Conservation (phyloP, 2,888 invertebrate genomes). For the Diaperis boleti region DNA sequence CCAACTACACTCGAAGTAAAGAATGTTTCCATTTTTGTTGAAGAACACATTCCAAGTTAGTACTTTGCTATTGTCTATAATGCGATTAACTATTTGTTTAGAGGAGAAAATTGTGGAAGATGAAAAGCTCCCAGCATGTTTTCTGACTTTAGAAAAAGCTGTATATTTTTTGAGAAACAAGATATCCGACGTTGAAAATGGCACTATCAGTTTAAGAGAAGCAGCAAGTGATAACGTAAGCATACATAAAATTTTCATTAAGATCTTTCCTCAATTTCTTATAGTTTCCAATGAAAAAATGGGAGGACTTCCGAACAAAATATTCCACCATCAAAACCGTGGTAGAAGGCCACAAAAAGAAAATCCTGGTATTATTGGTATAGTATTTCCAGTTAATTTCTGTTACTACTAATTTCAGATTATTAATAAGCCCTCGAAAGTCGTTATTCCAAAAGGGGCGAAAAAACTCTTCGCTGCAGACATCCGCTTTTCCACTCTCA, state of each 20-base stretch:
- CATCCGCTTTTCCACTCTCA: slow-evolving; percentile 49
- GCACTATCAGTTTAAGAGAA: background rate
- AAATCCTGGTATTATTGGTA: slow-evolving; percentile 27
- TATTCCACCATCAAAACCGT: slow-evolving; percentile 4
- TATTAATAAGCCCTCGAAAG: slow-evolving; percentile 31
- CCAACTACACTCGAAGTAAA: background rate
- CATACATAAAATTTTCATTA: background rate
- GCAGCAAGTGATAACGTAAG: background rate
- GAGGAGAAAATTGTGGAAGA: slow-evolving; percentile 41
- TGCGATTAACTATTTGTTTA: slow-evolving; percentile 24
- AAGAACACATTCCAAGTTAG: background rate
- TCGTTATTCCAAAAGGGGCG: slow-evolving; percentile 48
- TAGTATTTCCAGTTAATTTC: background rate
- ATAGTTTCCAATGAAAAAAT: background rate
- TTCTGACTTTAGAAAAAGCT: slow-evolving; percentile 49
- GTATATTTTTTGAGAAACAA: slow-evolving; percentile 44
- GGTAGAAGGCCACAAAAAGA: slow-evolving; percentile 30
- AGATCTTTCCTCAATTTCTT: slow-evolving; percentile 8
- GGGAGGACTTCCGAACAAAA: slow-evolving; percentile 1
- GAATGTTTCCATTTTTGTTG: background rate
- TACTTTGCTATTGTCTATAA: background rate
- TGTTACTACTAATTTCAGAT: slow-evolving; percentile 8
- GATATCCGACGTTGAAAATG: slow-evolving; percentile 40
- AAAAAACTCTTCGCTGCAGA: slow-evolving; percentile 40
- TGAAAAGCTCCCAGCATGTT: slow-evolving; percentile 48